Percentiles rank a stretch among this genome's conserved stretches.
Evolutionary conservation across 2,113 vertebrate species (phyloP).

Genomic region (human): GRCh38 chr1:32771501-32772000

Average conservation of each 20-base stretch:
- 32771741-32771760: conserved; percentile 83
- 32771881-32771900: conserved; percentile 47
- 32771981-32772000: conserved; percentile 88
- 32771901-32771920: conserved; percentile 93
- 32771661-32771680: conserved; percentile 4
- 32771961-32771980: conserved; percentile 90
- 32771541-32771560: conserved; percentile 91
- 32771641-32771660: not conserved
- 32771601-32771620: not conserved
- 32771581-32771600: not conserved
- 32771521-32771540: conserved; percentile 89
- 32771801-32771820: conserved; percentile 93
- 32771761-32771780: conserved; percentile 83
- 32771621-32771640: rapidly evolving
- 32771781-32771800: conserved; percentile 90
- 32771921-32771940: conserved; percentile 86
- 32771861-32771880: conserved; percentile 32
- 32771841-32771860: conserved; percentile 91
- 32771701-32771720: conserved; percentile 68
- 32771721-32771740: conserved; percentile 46
- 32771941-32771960: conserved; percentile 80
- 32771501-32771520: conserved; percentile 84
- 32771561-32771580: conserved; percentile 74
- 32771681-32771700: not conserved
- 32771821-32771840: conserved; percentile 97